phyloP scores from a whole-genome alignment of 2,797 vertebrate species.

The Melanotaenia boesemani region DNA sequence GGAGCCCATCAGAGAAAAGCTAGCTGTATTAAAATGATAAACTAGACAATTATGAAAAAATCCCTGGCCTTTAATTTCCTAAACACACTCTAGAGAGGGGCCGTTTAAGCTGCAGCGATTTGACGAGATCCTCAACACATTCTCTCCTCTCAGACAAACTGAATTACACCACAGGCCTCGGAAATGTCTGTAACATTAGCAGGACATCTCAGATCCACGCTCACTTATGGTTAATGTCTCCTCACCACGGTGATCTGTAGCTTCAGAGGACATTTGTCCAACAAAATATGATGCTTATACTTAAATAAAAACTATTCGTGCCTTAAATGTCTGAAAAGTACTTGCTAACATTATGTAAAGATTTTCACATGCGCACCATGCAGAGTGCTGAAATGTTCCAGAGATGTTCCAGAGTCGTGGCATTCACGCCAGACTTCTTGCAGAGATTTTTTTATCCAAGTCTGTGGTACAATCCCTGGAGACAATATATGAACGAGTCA shows the following conservation, averaged over 20 bases:
- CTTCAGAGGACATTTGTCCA: neutral
- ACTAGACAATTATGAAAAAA: conserved; percentile 81
- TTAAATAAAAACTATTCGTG: too few species aligned
- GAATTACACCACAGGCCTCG: conserved; percentile 32
- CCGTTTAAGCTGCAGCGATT: conserved; percentile 54
- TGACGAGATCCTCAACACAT: conserved; percentile 51
- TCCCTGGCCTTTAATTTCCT: conserved; percentile 69
- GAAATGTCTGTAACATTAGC: conserved; percentile 14
- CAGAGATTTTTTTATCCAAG: too few species aligned
- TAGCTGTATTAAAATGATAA: conserved; percentile 83
- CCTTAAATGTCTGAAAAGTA: too few species aligned
- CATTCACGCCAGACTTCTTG: too few species aligned
- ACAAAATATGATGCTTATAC: neutral
- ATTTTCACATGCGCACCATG: too few species aligned
- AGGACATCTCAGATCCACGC: neutral
- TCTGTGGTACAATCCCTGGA: too few species aligned
- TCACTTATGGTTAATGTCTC: conserved; percentile 6
- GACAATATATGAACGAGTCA: too few species aligned
- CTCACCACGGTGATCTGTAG: neutral
- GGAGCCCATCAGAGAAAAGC: conserved; percentile 78
- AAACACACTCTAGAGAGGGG: conserved; percentile 70
- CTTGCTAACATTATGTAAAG: too few species aligned
- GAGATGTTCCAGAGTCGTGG: neutral
- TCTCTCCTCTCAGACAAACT: conserved; percentile 36
- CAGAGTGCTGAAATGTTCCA: neutral